Percentiles rank a stretch among this genome's conserved stretches.
phyloP scores from a whole-genome alignment of 2,113 vertebrate species.

The Cyrtonyx montezumae region DNA sequence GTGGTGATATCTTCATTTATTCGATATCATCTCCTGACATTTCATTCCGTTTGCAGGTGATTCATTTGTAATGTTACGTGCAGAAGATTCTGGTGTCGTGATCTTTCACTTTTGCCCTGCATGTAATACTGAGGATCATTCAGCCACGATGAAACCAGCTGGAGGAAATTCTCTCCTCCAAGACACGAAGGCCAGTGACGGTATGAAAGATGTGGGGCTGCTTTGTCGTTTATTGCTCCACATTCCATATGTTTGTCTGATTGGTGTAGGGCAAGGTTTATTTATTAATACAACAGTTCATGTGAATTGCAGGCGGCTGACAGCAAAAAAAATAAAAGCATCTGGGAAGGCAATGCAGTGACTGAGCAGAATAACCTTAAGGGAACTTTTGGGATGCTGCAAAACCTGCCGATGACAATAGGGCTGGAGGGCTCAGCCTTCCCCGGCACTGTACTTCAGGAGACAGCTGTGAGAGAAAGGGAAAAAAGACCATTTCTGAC shows the following conservation, averaged over 20 bases:
- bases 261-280: not conserved
- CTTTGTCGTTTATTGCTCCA: constrained; percentile 32
- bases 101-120: constrained; percentile 53
- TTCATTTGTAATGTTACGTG: not conserved
- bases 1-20: constrained; percentile 44
- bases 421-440: not conserved
- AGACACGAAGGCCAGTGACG: not conserved
- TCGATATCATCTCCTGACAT: constrained; percentile 23
- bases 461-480: not conserved
- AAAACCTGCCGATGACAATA: not conserved
- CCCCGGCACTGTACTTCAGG: not conserved
- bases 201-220: constrained; percentile 4
- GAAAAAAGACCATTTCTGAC: not conserved
- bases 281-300: constrained; percentile 20
- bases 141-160: constrained; percentile 10
- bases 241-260: constrained; percentile 5
- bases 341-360: not conserved
- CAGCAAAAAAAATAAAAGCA: not conserved
- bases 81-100: constrained; percentile 10
- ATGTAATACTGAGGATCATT: constrained; percentile 17
- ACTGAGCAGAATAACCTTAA: not conserved
- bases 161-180: constrained; percentile 37
- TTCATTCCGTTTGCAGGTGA: not conserved
- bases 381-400: not conserved
- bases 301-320: not conserved